phyloP scores from a whole-genome alignment of 64 coral and sea anemone genomes.

The Cladopsammia gracilis region DNA sequence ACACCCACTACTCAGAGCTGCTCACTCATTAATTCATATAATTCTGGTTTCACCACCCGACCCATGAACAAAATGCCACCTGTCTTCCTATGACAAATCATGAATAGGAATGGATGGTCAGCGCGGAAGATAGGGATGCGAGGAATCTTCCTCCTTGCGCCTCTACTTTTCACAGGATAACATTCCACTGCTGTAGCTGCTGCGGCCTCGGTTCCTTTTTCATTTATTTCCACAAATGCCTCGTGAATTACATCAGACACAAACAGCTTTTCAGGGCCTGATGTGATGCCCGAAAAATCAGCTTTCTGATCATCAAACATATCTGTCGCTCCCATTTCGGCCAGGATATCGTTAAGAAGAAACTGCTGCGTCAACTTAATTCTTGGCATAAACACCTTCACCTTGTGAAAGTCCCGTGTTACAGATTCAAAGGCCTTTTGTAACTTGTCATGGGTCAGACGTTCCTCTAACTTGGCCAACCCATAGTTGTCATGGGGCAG shows the following conservation, averaged over 20 bases:
- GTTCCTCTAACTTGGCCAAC: slow-evolving; percentile 66
- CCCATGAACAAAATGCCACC: slow-evolving; percentile 87
- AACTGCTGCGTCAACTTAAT: slow-evolving; percentile 87
- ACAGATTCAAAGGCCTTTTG: neutral
- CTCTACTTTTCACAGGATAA: too few species aligned
- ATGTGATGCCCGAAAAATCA: slow-evolving; percentile 86
- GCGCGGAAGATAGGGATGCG: slow-evolving; percentile 63
- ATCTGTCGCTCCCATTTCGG: slow-evolving; percentile 61
- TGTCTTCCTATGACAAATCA: slow-evolving; percentile 69
- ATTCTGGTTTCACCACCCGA: slow-evolving; percentile 74
- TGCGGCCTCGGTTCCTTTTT: slow-evolving; percentile 91
- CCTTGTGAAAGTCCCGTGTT: neutral
- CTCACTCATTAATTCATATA: too few species aligned
- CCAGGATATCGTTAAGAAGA: slow-evolving; percentile 75
- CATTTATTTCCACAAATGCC: slow-evolving; percentile 93
- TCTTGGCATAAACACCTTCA: slow-evolving; percentile 82
- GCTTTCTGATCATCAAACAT: slow-evolving; percentile 71
- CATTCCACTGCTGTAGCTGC: too few species aligned
- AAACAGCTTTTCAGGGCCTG: slow-evolving; percentile 56
- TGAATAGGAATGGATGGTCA: slow-evolving; percentile 92
- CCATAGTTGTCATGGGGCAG: slow-evolving; percentile 73
- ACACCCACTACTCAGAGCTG: too few species aligned
- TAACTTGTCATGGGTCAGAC: slow-evolving; percentile 38
- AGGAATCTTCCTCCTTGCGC: too few species aligned
- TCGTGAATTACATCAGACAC: slow-evolving; percentile 90